Percentiles rank a stretch among this genome's conserved stretches.
Conservation (phyloP, 2,888 invertebrate species). For the Cyaniris semiargus region DNA sequence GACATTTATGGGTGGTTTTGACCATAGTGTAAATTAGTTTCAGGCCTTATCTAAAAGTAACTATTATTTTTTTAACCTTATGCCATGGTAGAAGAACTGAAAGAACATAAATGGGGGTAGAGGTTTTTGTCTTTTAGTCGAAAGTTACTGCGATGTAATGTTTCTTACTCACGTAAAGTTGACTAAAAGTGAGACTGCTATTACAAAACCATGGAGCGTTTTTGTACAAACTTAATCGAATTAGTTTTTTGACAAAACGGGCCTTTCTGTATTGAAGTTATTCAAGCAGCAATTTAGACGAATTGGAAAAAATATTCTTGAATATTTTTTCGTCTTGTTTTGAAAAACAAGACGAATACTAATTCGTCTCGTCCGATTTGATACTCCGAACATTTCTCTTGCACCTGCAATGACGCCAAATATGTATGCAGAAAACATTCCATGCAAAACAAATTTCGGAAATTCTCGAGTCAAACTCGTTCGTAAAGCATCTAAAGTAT, state of each 20-base stretch:
- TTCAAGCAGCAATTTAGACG: neutral
- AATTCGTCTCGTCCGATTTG: neutral
- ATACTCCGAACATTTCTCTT: neutral
- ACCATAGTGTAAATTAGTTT: neutral
- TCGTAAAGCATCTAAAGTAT: neutral
- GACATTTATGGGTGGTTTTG: neutral
- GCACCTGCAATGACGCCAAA: neutral
- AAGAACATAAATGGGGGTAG: neutral
- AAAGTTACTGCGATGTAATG: neutral
- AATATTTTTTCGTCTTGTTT: no score
- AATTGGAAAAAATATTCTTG: neutral
- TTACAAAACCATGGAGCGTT: neutral
- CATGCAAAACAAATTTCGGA: constrained; percentile 4
- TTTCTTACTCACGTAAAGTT: neutral
- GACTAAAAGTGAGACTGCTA: neutral
- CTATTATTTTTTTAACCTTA: no score
- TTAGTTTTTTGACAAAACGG: constrained; percentile 6
- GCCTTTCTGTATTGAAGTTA: neutral
- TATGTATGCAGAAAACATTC: neutral
- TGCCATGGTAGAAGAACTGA: neutral
- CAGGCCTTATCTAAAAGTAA: neutral
- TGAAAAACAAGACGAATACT: neutral
- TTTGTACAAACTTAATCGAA: constrained; percentile 5
- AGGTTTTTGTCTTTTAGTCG: neutral
- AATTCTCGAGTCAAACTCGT: neutral